Base-by-base conservation (phyloP, 2,888 invertebrate genomes). In the Sussaba pulchella region DNA sequence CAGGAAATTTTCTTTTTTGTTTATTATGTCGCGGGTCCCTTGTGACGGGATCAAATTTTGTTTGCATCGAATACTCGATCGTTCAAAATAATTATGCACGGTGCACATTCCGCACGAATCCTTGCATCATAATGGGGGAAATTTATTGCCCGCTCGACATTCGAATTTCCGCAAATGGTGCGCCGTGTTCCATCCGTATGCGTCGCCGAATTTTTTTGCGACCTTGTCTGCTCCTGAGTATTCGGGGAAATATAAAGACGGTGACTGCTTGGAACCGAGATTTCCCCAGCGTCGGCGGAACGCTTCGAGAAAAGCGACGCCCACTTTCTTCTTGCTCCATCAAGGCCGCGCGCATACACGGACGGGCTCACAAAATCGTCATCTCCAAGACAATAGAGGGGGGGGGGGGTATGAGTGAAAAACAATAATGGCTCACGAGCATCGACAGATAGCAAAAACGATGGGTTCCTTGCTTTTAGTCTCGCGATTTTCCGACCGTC, bases 401-500 rank as follows among this genome's bases (percentile, higher is more conserved):
- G 31, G 31, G 31, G 31, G 31, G 75, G 41, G 19, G 50, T 47
- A 31, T 21, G 69, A 59, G 47, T 61, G 67, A 75, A 75, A 75
- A 75, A 67, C 69, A 75, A 75, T 75, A 75, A 75, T 75, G 74
- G 79, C 59, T 54, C 17, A 45, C 52, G 52, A 41, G 59, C 70
- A 69, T 79, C 79, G 74, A 79, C 63, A 41, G 64, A 14, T 19
- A 43, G 43, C 31, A 36, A 72, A 74, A 45, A 66, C 57, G 59
- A 14, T 21, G 21, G 47, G 50, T 31, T 59, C n/a, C 17, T 47
- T 39, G 52, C 45, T 64, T 31, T 72, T 64, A n/a, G 71, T 26
- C 71, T 66, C 21, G 26, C 73, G 67, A 73, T 78, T 73, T 26
- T 24, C 43, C 70, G 70, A 66, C 66, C 74, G 74, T 79, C 79